These are phyloP conservation scores for Sapajus apella DNA, from an alignment of 2,113 vertebrate genomes.

Conservation along the genomic window DNA sequence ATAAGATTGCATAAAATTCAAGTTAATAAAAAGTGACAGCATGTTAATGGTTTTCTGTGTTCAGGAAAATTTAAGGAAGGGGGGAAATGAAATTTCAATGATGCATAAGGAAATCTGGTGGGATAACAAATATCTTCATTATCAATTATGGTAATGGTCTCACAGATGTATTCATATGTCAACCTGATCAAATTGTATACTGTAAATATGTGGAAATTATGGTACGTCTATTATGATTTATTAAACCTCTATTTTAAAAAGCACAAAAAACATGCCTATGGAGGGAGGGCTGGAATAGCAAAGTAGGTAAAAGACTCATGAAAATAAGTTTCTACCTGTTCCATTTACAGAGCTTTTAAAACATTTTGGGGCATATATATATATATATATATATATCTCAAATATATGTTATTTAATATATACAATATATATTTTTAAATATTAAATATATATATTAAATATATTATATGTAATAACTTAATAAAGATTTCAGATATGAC, in stretches of 20 bases:
- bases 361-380: neutral
- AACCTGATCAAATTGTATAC: neutral
- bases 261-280: neutral
- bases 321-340: neutral
- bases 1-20: neutral
- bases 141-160: neutral
- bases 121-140: neutral
- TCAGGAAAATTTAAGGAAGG: accelerated
- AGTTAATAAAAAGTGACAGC: neutral
- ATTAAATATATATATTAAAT: no score
- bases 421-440: no score
- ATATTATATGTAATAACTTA: neutral
- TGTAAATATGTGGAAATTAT: neutral
- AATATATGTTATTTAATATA: no score
- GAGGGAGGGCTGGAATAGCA: neutral
- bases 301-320: neutral
- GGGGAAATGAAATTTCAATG: neutral
- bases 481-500: neutral
- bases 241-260: neutral
- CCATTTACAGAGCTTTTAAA: neutral
- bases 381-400: no score
- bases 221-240: neutral
- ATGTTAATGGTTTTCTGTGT: neutral
- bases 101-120: neutral
- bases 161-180: neutral